A percentile compares a stretch with the other conserved stretches of the same genome.
phyloP scores from a whole-genome alignment of 2,797 vertebrate species.

The Caiman crocodilus region DNA sequence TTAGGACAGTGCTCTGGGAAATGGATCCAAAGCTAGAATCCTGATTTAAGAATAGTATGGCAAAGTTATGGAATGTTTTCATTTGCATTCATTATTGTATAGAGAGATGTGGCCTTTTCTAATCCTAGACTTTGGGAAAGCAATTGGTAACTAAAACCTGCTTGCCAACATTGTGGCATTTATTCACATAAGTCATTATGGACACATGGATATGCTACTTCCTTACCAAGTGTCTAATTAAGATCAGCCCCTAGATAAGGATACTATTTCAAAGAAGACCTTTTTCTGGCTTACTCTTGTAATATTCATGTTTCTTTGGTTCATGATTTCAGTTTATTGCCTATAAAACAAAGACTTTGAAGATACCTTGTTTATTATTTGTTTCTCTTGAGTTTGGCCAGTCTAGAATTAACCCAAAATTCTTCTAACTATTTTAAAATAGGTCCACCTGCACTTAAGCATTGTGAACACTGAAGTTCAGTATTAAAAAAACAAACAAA shows the following conservation, averaged over 20 bases:
- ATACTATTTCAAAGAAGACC: neutral
- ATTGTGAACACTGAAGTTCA: neutral
- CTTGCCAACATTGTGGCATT: neutral
- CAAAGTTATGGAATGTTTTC: neutral
- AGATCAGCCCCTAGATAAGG: rapidly evolving
- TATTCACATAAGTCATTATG: neutral
- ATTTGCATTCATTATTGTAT: neutral
- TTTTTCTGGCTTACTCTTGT: neutral
- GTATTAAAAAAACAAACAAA: neutral
- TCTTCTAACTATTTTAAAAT: neutral
- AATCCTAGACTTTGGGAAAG: neutral
- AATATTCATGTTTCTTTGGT: neutral
- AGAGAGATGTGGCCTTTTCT: neutral
- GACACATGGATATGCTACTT: neutral
- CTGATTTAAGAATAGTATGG: neutral
- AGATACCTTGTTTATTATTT: neutral
- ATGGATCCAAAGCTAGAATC: no score
- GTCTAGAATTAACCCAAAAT: neutral
- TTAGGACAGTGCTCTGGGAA: neutral
- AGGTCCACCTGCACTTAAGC: neutral
- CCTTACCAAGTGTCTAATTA: neutral
- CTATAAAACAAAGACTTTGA: neutral
- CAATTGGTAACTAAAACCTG: neutral
- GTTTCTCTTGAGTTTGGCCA: neutral
- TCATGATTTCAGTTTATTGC: neutral